Evolutionary conservation across 2,113 vertebrate genomes (phyloP), one percentile per base, ranked within the genome.

Genomic region (Phalacrocorax carbo): DNA sequence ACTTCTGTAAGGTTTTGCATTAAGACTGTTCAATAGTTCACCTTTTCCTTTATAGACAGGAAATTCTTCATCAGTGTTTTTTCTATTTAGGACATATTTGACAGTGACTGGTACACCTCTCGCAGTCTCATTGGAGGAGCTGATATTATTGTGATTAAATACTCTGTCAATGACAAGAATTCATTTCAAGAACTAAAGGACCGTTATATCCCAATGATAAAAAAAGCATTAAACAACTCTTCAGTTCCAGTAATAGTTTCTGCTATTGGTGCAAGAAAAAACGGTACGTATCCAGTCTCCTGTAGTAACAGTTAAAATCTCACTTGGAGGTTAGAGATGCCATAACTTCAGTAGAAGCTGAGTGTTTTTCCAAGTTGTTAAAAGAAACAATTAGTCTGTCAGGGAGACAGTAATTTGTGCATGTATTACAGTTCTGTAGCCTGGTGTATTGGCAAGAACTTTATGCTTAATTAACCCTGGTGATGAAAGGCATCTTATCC

Each of bases 111-210:
- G 99, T 98, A 99, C 40, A 99, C 98, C 7, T 99, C 99, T 60
- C 98, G 98, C 93, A 99, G 98, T 81, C 98, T 99, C 49, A 97
- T 99, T 44, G 98, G 99, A 93, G 98, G 98, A 87, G 99, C 99
- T 2, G 99, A 99, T 98, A 99, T 99, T 91, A 97, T 99, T 96
- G 98, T 99, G 96, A 99, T 99, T 94, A 99, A 99, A 97, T 99
- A 99, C 93, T 99, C 99, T 3, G 99, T 99, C 88, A 99, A 99
- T 16, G 99, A 99, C 98, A 99, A 99, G 97, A 94, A 98, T 97
- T 98, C 98, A 23, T 99, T 99, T 97, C 99, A 99, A 91, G 99
- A 99, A 95, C 97, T 99, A 77, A 98, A 99, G 91, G 99, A 99
- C 23, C 98, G 97, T 93, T 99, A 99, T 64, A 98, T 98, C 51